Base-by-base conservation (phyloP, 2,888 invertebrate genomes). In the Noctuana brunneofusca region DNA sequence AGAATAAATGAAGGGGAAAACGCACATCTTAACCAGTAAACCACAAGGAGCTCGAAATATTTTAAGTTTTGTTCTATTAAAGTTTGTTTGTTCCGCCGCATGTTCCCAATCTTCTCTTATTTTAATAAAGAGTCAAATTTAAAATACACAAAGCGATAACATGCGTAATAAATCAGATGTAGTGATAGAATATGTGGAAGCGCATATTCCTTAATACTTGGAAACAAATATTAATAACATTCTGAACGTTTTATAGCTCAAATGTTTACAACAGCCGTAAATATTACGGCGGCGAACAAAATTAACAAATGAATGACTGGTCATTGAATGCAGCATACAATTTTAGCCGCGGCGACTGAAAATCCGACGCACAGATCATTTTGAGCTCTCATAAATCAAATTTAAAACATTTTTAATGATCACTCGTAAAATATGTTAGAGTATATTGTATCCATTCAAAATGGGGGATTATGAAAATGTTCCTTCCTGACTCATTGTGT, bases 381-480 rank as follows among this genome's bases (percentile, higher is more conserved):
- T 75, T 69, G 74, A 74, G 70, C 67, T 69, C 58, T 69, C 73
- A 75, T 90, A 90, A 90, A 89, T 90, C 89, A 91, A 79, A 81
- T 87, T 89, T 86, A 86, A 84, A 81, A 76, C 81, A 76, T 75
- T 84, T 87, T 89, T 90, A 87, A 90, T 86, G 85, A 80, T 78
- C 76, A 69, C 66, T 78, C 76, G 80, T 87, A 83, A 88, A 84
- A 79, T 79, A 75, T 78, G 70, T 74, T 78, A 65, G 68, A 69
- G 68, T 71, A 64, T 74, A 82, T 84, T 79, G 80, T 73, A 71
- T 75, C 72, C 70, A 71, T 71, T 72, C 72, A 73, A 65, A 68
- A 68, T 70, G 68, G 70, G 66, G 66, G 63, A 65, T 68, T 68
- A 67, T 69, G 68, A 67, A 68, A 63, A 64, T 50, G 50, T 41